Conservation (phyloP, 1,140 invertebrate species). For the Aricia agestis region DNA sequence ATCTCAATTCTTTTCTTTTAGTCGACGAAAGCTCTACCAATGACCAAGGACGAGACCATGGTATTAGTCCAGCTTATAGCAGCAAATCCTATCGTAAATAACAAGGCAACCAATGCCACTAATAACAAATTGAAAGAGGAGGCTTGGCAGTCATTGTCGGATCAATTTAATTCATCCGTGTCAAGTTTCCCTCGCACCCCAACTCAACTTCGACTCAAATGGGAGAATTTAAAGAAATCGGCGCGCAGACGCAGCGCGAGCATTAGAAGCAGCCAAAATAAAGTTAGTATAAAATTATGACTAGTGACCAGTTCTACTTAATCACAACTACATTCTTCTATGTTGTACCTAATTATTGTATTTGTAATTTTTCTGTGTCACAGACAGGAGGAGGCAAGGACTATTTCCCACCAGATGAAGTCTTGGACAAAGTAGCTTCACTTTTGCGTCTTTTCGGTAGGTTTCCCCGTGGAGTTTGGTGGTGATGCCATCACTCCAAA, state of each 20-base stretch:
- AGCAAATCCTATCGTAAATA: constrained; percentile 21
- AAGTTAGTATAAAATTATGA: neutral
- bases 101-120: constrained; percentile 27
- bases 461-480: constrained; percentile 25
- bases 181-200: constrained; percentile 15
- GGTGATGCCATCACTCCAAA: constrained; percentile 15
- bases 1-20: no score
- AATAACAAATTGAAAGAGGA: constrained; percentile 29
- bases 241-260: constrained; percentile 21
- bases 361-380: constrained; percentile 15
- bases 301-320: neutral
- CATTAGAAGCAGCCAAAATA: constrained; percentile 16
- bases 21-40: constrained; percentile 15
- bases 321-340: neutral
- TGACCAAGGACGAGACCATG: constrained; percentile 21
- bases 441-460: constrained; percentile 22
- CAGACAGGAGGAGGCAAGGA: constrained; percentile 24
- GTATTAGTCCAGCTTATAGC: constrained; percentile 18
- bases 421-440: constrained; percentile 23
- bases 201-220: constrained; percentile 26
- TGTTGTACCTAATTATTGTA: neutral
- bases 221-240: constrained; percentile 30
- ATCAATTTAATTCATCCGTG: constrained; percentile 22
- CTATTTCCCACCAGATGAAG: constrained; percentile 25
- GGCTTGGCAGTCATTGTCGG: constrained; percentile 24